phyloP scores from a whole-genome alignment of 2,113 vertebrate genomes.

The Zosterops hypoxanthus region DNA sequence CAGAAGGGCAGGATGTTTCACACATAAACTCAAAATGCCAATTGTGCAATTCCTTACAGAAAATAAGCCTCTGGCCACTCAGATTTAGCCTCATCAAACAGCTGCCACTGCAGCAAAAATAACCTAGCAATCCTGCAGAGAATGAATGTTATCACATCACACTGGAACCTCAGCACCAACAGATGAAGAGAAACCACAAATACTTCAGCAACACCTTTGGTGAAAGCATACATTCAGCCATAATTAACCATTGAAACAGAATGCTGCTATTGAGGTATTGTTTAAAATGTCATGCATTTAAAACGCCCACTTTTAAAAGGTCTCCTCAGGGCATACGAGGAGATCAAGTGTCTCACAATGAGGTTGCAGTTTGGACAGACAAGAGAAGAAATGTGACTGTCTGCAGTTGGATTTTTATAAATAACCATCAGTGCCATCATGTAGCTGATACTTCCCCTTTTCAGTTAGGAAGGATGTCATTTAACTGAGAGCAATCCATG shows the following conservation, averaged over 20 bases:
- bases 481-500: background rate
- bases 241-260: background rate
- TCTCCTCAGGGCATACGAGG: background rate
- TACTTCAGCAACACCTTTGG: background rate
- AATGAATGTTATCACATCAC: background rate
- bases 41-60: background rate
- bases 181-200: conserved; percentile 6
- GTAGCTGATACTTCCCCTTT: background rate
- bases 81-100: conserved; percentile 5
- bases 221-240: background rate
- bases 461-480: background rate
- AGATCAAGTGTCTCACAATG: background rate
- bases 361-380: background rate
- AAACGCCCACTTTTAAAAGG: background rate
- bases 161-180: background rate
- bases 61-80: background rate
- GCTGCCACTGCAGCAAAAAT: conserved; percentile 44
- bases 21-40: background rate
- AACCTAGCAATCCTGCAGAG: background rate
- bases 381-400: background rate
- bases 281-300: background rate
- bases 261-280: background rate
- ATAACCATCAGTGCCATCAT: background rate
- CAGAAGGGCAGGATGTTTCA: background rate
- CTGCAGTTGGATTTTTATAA: background rate